phyloP scores from a whole-genome alignment of 2,888 invertebrate genomes.

The Xestia c-nigrum region DNA sequence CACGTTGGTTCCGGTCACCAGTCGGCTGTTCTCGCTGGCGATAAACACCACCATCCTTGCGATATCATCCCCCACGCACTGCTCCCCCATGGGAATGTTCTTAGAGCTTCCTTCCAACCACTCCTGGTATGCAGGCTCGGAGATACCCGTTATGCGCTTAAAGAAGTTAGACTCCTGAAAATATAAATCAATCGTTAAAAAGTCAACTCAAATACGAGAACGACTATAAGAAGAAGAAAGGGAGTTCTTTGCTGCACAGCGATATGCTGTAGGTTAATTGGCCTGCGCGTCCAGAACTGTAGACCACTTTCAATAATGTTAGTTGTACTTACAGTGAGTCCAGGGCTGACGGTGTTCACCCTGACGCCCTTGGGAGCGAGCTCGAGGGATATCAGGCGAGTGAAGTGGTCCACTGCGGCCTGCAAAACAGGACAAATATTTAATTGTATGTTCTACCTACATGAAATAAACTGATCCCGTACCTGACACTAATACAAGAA shows the following conservation, averaged over 20 bases:
- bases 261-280: background rate
- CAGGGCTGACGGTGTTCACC: conserved; percentile 94
- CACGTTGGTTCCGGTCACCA: conserved; percentile 93
- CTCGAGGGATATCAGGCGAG: conserved; percentile 92
- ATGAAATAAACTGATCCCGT: background rate
- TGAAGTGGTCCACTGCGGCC: conserved; percentile 71
- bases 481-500: background rate
- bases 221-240: background rate
- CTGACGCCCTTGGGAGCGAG: conserved; percentile 91
- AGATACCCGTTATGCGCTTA: conserved; percentile 60
- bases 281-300: background rate
- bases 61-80: conserved; percentile 91
- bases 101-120: conserved; percentile 54
- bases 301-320: background rate
- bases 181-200: background rate
- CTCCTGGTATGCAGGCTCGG: conserved; percentile 62
- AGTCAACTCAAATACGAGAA: background rate
- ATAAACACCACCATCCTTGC: conserved; percentile 95
- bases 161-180: conserved; percentile 56
- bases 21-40: conserved; percentile 94
- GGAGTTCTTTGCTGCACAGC: background rate
- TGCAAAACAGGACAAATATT: background rate
- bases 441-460: too few relatives aligned
- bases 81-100: conserved; percentile 63
- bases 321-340: conserved; percentile 89